phyloP scores from a whole-genome alignment of 2,797 vertebrate species.

The Sylvia borin region DNA sequence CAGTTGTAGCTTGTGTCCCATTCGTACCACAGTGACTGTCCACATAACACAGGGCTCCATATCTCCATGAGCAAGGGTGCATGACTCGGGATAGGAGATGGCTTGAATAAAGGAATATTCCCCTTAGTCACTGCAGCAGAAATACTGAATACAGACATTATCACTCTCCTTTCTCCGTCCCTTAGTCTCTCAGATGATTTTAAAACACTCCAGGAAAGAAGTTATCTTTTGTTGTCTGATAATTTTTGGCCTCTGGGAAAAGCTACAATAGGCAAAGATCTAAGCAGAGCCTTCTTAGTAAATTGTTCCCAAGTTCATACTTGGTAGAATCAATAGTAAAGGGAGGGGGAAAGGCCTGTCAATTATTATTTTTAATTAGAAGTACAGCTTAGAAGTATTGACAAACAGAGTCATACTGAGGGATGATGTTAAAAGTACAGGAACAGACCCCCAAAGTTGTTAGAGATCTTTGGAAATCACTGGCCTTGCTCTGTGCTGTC shows the following conservation, averaged over 20 bases:
- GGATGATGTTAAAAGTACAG: background rate
- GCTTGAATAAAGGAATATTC: background rate
- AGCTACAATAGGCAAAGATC: background rate
- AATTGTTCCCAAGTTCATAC: background rate
- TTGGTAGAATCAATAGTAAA: background rate
- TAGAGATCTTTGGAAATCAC: background rate
- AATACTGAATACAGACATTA: background rate
- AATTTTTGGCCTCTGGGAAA: background rate
- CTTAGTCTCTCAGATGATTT: background rate
- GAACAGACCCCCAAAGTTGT: background rate
- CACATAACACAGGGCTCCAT: background rate
- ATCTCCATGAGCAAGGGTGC: background rate
- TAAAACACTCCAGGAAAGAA: background rate
- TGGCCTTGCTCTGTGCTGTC: background rate
- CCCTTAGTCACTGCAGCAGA: background rate
- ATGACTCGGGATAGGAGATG: background rate
- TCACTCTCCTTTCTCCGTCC: background rate
- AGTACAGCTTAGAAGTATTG: background rate
- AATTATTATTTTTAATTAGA: background rate
- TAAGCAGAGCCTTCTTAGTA: background rate
- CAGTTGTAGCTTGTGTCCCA: background rate
- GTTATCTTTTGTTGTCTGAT: background rate
- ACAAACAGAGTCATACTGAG: background rate
- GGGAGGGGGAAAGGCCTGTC: fast-evolving
- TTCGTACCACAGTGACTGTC: background rate